Evolutionary conservation across 2,113 vertebrate genomes (phyloP), one percentile per base, ranked within the genome.

Genomic region (Amblyornis subalaris): DNA sequence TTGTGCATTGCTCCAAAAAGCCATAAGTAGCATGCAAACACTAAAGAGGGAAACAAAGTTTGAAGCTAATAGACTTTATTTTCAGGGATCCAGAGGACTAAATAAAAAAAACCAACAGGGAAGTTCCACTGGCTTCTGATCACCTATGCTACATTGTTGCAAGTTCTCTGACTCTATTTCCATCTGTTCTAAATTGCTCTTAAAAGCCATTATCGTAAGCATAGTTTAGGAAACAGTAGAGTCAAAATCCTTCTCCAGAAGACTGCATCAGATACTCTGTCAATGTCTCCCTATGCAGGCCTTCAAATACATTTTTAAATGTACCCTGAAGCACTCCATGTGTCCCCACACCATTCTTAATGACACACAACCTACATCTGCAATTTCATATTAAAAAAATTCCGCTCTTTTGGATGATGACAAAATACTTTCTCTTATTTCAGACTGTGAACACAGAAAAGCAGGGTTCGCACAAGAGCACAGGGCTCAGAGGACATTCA

Each of bases 61-160:
- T 54, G 14, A 77, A 47, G 17, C 8, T 29, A 40, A 44, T 4
- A 42, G 29, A 55, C 38, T 83, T 67, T 51, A 50, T 64, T 54
- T 74, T 28, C 45, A 28, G 23, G 12, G 2, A 54, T 61, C 21
- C 40, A 51, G 4, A 60, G 2, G 4, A 29, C 26, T 23, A 50
- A 93, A 55, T 42, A 42, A 42, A 53, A 51, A 78, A 82, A 18
- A 60, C 36, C 40, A 25, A 0, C 16, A 65, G 6, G 25, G 9
- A 75, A 79, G 13, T 66, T 79, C 45, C 19, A 31, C 14, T 35
- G 29, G 19, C 55, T 65, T 64, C 12, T 65, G 21, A 50, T 45
- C 3, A 45, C 17, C 15, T 44, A 6, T 0, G 0, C 48, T 65
- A 33, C 6, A 36, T 28, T 0, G 0, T 3, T 75, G 16, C 9